These are phyloP conservation scores for Albula goreensis DNA, from an alignment of 2,113 vertebrate species.

Conservation along the genomic window DNA sequence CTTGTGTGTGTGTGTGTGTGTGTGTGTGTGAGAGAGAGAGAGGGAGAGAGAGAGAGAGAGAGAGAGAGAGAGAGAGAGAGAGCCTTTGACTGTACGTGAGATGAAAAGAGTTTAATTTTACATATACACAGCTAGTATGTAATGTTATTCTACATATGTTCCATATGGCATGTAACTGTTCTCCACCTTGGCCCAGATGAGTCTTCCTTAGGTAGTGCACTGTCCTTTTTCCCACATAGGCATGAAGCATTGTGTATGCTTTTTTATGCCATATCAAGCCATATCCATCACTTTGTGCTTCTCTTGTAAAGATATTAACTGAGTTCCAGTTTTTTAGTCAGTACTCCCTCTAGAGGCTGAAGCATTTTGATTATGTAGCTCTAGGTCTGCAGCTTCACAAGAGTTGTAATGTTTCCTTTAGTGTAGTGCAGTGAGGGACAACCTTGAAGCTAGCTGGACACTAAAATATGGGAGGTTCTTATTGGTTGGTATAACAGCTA, in stretches of 20 bases:
- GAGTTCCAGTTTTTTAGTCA: not conserved
- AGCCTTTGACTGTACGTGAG: not conserved
- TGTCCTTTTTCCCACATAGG: no score
- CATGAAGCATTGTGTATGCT: no score
- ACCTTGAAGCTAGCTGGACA: no score
- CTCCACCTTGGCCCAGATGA: not conserved
- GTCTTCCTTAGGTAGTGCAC: not conserved
- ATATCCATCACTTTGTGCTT: no score
- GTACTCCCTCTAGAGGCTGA: not conserved
- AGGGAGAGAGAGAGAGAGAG: not conserved
- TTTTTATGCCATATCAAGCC: no score
- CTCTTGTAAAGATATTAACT: no score
- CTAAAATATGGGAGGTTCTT: no score
- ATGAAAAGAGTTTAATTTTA: not conserved
- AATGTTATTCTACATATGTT: not conserved
- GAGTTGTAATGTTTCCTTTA: no score
- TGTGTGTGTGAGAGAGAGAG: conserved; percentile 3
- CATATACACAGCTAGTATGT: not conserved
- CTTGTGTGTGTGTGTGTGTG: not conserved
- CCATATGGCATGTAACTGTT: not conserved
- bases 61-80: not conserved
- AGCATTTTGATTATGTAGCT: not conserved
- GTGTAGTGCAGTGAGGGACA: no score
- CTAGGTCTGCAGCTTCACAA: no score
- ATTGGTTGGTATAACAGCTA: no score